Evolutionary conservation across 2,797 vertebrate species (phyloP).

Genomic region (Dermochelys coriacea): DNA sequence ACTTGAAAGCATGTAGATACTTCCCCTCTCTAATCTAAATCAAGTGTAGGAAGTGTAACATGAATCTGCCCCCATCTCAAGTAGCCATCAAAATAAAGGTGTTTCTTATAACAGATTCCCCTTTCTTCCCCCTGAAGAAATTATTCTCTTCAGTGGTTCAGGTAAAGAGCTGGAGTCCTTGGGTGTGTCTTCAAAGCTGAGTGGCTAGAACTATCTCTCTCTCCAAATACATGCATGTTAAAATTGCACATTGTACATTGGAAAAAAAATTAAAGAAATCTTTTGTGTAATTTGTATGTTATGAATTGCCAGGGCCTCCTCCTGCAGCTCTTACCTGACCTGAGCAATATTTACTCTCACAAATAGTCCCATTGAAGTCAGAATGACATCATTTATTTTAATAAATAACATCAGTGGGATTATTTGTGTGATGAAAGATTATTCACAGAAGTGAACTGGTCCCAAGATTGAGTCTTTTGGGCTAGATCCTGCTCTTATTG

Average conservation of each 20-base stretch:
- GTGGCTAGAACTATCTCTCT: neutral
- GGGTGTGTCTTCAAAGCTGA: neutral
- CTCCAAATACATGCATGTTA: neutral
- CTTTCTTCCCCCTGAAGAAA: neutral
- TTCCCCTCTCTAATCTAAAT: neutral
- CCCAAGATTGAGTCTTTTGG: neutral
- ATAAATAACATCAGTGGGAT: neutral
- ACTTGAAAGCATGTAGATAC: neutral
- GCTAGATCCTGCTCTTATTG: fast-evolving
- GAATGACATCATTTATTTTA: neutral
- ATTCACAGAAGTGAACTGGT: neutral
- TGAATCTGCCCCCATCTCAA: neutral
- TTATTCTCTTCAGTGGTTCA: neutral
- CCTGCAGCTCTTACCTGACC: neutral
- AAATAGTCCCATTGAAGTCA: neutral
- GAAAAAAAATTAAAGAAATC: neutral
- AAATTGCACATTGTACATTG: neutral
- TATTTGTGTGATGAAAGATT: fast-evolving
- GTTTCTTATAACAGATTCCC: neutral
- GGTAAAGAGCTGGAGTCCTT: neutral
- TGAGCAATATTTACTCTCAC: neutral
- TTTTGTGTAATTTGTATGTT: neutral
- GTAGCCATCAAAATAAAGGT: neutral
- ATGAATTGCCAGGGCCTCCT: neutral
- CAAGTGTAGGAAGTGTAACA: neutral